A percentile compares a stretch with the other conserved stretches of the same genome.
These are phyloP conservation scores for Drosophila sechellia DNA, from an alignment of 1,140 invertebrate species.

Conservation along the genomic window DNA sequence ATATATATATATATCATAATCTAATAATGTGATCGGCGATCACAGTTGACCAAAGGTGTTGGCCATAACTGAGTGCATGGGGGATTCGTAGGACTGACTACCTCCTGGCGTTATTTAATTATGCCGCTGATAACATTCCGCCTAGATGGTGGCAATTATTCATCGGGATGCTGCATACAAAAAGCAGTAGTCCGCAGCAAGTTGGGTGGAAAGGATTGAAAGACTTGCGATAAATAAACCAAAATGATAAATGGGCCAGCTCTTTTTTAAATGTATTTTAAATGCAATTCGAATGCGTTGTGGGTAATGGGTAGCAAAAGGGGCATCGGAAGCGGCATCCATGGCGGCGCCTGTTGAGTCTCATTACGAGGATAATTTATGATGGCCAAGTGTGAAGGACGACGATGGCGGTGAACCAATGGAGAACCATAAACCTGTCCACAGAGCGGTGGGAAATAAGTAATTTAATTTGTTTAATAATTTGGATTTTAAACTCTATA, in stretches of 20 bases:
- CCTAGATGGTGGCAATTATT: constrained; percentile 84
- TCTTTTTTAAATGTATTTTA: constrained; percentile 81
- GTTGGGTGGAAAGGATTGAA: constrained; percentile 19
- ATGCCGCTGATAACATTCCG: constrained; percentile 84
- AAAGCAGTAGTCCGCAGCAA: constrained; percentile 7
- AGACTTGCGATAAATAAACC: constrained; percentile 77
- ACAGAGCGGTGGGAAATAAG: background rate
- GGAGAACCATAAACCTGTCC: constrained; percentile 37
- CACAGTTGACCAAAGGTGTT: constrained; percentile 37
- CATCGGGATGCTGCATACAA: constrained; percentile 49
- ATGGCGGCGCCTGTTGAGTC: constrained; percentile 69
- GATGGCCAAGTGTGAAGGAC: constrained; percentile 75
- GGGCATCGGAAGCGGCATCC: constrained; percentile 13
- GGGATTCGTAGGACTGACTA: background rate
- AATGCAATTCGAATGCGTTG: constrained; percentile 72
- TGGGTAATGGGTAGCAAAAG: constrained; percentile 50
- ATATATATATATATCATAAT: too few species aligned
- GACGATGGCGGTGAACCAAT: constrained; percentile 14
- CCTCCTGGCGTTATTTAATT: constrained; percentile 84
- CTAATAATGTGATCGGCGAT: constrained; percentile 42
- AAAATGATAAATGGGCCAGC: constrained; percentile 74
- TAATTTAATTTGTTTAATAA: background rate
- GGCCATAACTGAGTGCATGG: background rate
- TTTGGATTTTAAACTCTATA: background rate
- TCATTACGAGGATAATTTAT: constrained; percentile 80